Evolutionary conservation across 2,797 vertebrate genomes (phyloP).

Genomic region (Odontamblyopus lacepedii): DNA sequence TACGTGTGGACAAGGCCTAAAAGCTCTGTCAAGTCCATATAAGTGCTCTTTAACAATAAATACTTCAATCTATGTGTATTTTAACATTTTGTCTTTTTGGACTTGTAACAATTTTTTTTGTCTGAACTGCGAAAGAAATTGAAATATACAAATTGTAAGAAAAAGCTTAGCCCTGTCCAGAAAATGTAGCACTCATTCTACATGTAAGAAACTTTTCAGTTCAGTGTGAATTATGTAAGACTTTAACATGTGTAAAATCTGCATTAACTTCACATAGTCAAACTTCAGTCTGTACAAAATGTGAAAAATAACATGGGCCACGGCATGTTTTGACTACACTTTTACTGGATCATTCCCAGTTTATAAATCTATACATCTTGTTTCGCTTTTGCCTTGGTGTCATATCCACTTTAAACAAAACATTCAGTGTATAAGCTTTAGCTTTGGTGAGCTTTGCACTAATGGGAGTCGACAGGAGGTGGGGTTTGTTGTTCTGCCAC

Average conservation of each 20-base stretch:
- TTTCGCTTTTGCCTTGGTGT: constrained; percentile 10
- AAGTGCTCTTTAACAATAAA: no score
- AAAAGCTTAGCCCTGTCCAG: no score
- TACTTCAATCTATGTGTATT: no score
- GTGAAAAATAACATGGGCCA: neutral
- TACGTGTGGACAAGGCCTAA: no score
- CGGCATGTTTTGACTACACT: constrained; percentile 6
- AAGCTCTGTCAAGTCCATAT: no score
- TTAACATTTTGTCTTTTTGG: no score
- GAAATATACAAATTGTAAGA: no score
- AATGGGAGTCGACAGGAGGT: constrained; percentile 8
- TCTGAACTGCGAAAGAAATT: no score
- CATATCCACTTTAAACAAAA: constrained; percentile 4
- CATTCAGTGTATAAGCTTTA: no score
- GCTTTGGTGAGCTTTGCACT: constrained; percentile 2
- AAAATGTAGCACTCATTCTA: no score
- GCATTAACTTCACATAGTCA: neutral
- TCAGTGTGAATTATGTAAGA: neutral
- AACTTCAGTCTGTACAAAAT: constrained; percentile 1
- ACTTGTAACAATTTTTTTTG: no score
- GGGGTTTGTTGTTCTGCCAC: constrained; percentile 12
- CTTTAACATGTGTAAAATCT: neutral
- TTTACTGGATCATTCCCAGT: neutral
- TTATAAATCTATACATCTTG: constrained; percentile 13
- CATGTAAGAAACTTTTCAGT: no score